Base-by-base conservation (phyloP, 2,888 invertebrate species). In the Meliscaeva auricollis region DNA sequence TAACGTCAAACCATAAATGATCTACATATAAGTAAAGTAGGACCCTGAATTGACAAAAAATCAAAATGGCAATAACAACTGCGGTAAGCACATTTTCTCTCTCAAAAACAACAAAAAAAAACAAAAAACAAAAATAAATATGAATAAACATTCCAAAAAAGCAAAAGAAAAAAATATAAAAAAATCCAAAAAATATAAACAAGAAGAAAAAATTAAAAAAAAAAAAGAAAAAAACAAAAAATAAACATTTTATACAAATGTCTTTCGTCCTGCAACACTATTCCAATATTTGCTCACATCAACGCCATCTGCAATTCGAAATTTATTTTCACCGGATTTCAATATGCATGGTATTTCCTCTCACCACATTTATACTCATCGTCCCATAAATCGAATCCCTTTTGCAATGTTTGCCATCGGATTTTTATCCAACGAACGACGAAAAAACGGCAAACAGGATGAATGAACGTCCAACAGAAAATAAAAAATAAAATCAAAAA, bases 281-380 rank as follows among this genome's bases (percentile, higher is more conserved):
- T 81, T 73, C 80, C 85, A 85, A 85, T 80, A 85, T 85, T 85
- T 85, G 85, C 72, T 85, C 85, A 80, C 85, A 85, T 85, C 85
- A 85, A 85, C 80, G 85, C 85, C 80, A 85, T 85, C 85, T 85
- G 85, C 85, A 85, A 80, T 85, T 76, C 85, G 80, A 81, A 85
- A 85, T 85, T 85, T 85, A 85, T 85, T 85, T 85, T 74, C 76
- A 85, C 85, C 76, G 80, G 85, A 81, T 85, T 85, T 85, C 85
- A 85, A 85, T 80, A 85, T 85, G 85, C 85, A 85, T 85, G 80
- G 85, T 76, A 76, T 85, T 85, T 85, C 80, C 85, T 81, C 73
- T 73, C 32, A 56, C 76, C 80, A 77, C 80, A 85, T 76, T 72
- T 73, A 73, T 85, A 80, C 80, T 81, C 80, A 80, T 81, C 85